Evolutionary conservation across 2,797 vertebrate species (phyloP), one percentile per base, ranked within the genome.

Genomic region (Epinephelus malabaricus): DNA sequence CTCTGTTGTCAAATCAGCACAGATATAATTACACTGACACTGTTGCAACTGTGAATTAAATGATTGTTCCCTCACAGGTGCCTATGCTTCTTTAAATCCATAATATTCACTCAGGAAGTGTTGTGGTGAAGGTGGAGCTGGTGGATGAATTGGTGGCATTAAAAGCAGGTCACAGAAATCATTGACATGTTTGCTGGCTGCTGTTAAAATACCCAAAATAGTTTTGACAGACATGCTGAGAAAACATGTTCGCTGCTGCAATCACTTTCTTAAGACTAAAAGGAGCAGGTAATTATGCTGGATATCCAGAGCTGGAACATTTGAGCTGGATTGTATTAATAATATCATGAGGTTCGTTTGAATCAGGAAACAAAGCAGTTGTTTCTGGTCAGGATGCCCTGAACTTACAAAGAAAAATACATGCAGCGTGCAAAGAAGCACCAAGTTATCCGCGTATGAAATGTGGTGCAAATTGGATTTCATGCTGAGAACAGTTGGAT

Each of bases 1-100:
- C 82, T 85, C 76, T 81, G 73, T 85, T 78, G 73, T 80, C 84
- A 87, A 82, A 86, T 84, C 78, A 78, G 66, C 70, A 73, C 70
- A 77, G 78, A 84, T 78, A 65, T 83, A 84, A 89, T 86, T 83
- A 85, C 84, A 47, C 73, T 23, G 70, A 76, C 76, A 76, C 73
- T 40, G 51, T 45, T 67, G 85, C 69, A 53, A 18, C 75, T 62
- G 66, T 61, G 72, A 79, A 86, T 84, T 53, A 85, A 84, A 69
- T 64, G 34, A 73, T 70, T 50, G 14, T 53, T 27, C 40, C 78
- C 65, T 89, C 67, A 19, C 13, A 68, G 54, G 67, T 74, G 76
- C 67, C 60, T 64, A 21, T 49, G 40, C 46, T 75, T 67, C 65
- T 73, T 86, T 53, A 76, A 70, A 82, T 82, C 79, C 55, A 2